Conservation (phyloP, 2,113 vertebrate species). For the Psittacara wagleri region DNA sequence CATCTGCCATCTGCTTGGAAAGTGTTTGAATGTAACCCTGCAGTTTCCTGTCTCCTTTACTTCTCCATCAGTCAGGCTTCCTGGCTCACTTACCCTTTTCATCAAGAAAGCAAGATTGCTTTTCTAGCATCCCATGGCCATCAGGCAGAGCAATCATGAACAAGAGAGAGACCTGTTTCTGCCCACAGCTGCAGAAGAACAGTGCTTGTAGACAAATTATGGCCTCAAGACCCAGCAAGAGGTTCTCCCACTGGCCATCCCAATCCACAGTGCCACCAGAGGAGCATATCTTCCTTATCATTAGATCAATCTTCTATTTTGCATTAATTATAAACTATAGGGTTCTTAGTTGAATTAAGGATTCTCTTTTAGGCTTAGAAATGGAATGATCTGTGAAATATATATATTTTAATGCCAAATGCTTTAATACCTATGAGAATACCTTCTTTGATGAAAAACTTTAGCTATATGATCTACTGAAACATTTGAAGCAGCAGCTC, state of each 20-base stretch:
- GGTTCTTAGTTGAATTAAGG: not conserved
- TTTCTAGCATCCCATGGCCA: not conserved
- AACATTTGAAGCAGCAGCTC: slow-evolving; percentile 29
- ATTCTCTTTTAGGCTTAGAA: not conserved
- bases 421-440: not conserved
- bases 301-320: not conserved
- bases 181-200: not conserved
- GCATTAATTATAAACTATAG: not conserved
- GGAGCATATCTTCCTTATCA: not conserved
- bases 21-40: not conserved
- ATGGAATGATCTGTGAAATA: not conserved
- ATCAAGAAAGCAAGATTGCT: not conserved
- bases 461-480: not conserved
- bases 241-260: not conserved
- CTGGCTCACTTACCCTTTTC: not conserved
- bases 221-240: not conserved
- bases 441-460: slow-evolving; percentile 21
- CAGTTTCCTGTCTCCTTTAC: not conserved
- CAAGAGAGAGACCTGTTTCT: not conserved
- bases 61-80: not conserved
- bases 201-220: not conserved
- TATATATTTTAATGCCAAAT: not conserved
- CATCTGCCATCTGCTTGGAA: not conserved
- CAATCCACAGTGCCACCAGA: not conserved
- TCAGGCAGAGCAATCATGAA: not conserved